Conservation (phyloP, 2,888 invertebrate species). For the Leucophora obtusa region DNA sequence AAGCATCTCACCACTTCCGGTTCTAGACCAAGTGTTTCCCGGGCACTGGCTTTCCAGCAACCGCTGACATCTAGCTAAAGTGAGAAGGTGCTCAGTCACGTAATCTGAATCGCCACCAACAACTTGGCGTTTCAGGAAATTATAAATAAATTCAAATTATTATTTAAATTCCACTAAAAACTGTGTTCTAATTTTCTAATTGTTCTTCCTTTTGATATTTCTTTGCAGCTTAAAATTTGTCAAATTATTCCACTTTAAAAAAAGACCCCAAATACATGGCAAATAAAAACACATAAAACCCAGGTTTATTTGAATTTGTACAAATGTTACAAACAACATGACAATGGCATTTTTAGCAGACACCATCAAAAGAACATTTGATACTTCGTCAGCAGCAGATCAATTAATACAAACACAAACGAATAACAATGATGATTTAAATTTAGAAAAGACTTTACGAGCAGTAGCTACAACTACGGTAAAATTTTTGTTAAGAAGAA, state of each 20-base stretch:
- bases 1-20: no score
- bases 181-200: background rate
- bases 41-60: no score
- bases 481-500: constrained; percentile 50
- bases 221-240: background rate
- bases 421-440: constrained; percentile 32
- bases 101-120: no score
- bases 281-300: background rate
- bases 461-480: constrained; percentile 35
- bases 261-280: background rate
- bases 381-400: constrained; percentile 22
- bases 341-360: constrained; percentile 51
- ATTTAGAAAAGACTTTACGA: constrained; percentile 43
- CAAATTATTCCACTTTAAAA: no score
- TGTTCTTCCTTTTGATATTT: background rate
- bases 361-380: constrained; percentile 5
- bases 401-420: constrained; percentile 24
- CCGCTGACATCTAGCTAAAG: no score
- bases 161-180: no score
- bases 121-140: no score
- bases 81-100: no score
- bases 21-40: no score
- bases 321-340: constrained; percentile 52
- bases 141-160: no score
- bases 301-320: constrained; percentile 3